Evolutionary conservation across 2,113 vertebrate genomes (phyloP), one percentile per base, ranked within the genome.

Genomic region (Kobus ellipsiprymnus): DNA sequence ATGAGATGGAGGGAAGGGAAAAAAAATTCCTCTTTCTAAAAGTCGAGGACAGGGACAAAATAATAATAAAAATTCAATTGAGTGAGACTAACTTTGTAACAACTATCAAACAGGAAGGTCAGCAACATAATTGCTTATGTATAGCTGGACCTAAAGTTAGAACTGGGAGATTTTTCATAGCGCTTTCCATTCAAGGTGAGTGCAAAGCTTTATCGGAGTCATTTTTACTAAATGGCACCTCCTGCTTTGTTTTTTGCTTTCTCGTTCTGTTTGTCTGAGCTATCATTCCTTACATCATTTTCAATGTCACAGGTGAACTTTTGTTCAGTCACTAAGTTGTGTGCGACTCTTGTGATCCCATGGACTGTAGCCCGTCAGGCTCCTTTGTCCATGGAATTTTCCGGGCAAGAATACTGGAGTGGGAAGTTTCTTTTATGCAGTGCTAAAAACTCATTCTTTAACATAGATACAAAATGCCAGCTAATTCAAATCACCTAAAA

Each of bases 21-120:
- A 50, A 88, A 88, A 85, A 40, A 55, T 62, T 67, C 81, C 60
- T 90, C 62, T 96, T 60, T 98, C 94, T 91, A 93, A 98, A 98
- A 98, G 82, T 92, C 55, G 91, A 97, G 27, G 52, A 74, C 97
- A 93, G 67, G 59, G 13, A 94, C 62, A 98, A 98, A 98, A 91
- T 98, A 90, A 96, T 94, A 98, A 97, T 97, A 98, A 95, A 98
- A 97, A 87, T 97, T 95, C 54, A 97, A 60, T 83, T 97, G 97
- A 98, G 94, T 95, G 96, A 98, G 94, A 90, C 84, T 97, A 91
- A 59, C 85, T 98, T 98, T 62, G 17, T 78, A 98, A 94, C 87
- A 96, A 97, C 91, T 95, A 80, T 94, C 74, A 92, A 97, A 97
- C 54, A 60, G 94, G 92, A 64, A 97, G 71, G 59, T 97, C 95